Base-by-base conservation (phyloP, 2,888 invertebrate genomes). In the Autographa gamma region DNA sequence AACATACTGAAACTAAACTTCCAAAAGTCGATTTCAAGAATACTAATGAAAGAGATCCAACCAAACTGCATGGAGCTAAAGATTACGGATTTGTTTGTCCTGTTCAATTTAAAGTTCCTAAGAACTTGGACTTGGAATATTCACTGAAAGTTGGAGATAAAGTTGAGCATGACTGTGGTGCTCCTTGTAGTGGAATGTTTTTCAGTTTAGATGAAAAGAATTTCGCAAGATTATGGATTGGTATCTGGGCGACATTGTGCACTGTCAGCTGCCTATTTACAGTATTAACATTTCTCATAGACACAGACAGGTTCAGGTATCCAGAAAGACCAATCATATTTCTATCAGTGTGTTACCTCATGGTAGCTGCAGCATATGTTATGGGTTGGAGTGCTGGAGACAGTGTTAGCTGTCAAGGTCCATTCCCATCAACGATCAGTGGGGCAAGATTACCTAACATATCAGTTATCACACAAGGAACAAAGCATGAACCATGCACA, bases 291-390 rank as follows among this genome's bases (percentile, higher is more conserved):
- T 99, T 99, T 91, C 96, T 99, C 76, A 98, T 99, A 81, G 99
- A 99, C 92, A 98, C 98, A 73, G 98, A 98, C 86, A 96, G 99
- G 85, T 99, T 99, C 93, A 97, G 98, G 59, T 99, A 99, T 94
- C 99, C 99, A 14, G 99, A 99, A 93, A 96, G 99, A 81, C 99
- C 99, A 2, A 99, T 99, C 74, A 99, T 99, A 86, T 99, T 99
- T 92, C 96, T 99, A 71, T 99, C 99, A 19, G 97, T 99, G 7
- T 99, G 99, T 92, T 99, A 99, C 92, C 96, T 99, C 85, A 98
- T 99, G 97, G 98, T 99, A 59, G 98, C 99, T 19, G 96, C 98
- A 78, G 98, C 98, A 60, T 99, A 99, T 94, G 97, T 98, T 25
- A 97, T 98, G 80, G 98, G 98, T 8, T 97, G 98, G 94, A 96